Percentiles rank a stretch among this genome's conserved stretches.
These are phyloP conservation scores for Gonocerus acuteangulatus DNA, from an alignment of 2,888 invertebrate species.

Conservation along the genomic window DNA sequence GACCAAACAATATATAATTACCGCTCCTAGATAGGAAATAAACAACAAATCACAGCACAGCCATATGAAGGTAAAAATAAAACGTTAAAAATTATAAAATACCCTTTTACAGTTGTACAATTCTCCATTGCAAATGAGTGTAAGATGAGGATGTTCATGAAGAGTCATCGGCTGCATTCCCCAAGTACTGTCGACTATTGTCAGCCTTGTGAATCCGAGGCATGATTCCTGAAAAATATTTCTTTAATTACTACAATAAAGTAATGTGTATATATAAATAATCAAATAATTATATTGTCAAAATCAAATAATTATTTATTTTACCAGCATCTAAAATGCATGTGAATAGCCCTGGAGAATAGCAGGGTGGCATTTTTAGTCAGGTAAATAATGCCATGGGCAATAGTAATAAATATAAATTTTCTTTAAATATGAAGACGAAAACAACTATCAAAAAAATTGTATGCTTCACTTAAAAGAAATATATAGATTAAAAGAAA, in stretches of 20 bases:
- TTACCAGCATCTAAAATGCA: not conserved
- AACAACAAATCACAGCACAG: too few species aligned
- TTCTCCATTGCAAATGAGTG: conserved; percentile 74
- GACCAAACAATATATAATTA: too few species aligned
- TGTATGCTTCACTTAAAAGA: too few species aligned
- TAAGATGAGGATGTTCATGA: conserved; percentile 56
- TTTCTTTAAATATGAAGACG: too few species aligned
- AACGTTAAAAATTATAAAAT: too few species aligned
- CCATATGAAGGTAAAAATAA: too few species aligned
- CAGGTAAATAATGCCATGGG: too few species aligned
- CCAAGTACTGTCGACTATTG: conserved; percentile 61
- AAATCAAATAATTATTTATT: not conserved
- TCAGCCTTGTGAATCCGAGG: conserved; percentile 61
- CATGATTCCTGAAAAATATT: conserved; percentile 49
- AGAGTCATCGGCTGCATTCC: conserved; percentile 73
- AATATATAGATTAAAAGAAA: too few species aligned
- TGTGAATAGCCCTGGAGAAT: not conserved
- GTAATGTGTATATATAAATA: not conserved
- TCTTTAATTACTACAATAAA: not conserved
- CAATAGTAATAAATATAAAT: too few species aligned
- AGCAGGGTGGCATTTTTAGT: too few species aligned
- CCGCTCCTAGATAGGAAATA: too few species aligned
- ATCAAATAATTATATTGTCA: not conserved
- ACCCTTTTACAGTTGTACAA: conserved; percentile 68
- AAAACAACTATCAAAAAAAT: too few species aligned